Evolutionary conservation across 2,113 vertebrate genomes (phyloP).

Genomic region (Clarias batrachus): DNA sequence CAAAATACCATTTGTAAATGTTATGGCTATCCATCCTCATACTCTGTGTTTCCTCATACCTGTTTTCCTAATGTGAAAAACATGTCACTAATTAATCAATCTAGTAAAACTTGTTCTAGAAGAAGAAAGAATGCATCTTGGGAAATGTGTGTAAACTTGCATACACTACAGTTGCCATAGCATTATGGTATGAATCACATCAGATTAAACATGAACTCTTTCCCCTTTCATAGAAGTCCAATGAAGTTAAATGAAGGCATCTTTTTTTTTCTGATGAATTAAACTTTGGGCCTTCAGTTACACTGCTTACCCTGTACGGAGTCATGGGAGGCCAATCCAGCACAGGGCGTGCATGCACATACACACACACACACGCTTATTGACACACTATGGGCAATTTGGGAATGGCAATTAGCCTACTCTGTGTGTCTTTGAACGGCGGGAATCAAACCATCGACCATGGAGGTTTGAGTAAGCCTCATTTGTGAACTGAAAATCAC

Average conservation of each 20-base stretch:
- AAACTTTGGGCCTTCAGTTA: no score
- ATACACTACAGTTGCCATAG: background rate
- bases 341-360: no score
- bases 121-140: background rate
- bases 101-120: background rate
- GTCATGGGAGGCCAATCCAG: no score
- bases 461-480: background rate
- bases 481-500: background rate
- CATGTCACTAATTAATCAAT: background rate
- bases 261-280: no score
- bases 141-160: background rate
- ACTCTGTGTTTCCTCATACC: background rate
- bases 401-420: no score
- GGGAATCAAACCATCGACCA: no score
- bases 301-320: no score
- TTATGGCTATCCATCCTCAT: background rate
- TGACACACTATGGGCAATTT: no score
- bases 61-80: background rate
- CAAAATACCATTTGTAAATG: background rate
- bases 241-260: no score
- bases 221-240: background rate
- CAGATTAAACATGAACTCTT: background rate
- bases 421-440: no score
- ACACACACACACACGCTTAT: no score
- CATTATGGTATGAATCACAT: background rate